A percentile compares a stretch with the other conserved stretches of the same genome.
Conservation (phyloP, 2,888 invertebrate genomes). For the Suillia variegata region DNA sequence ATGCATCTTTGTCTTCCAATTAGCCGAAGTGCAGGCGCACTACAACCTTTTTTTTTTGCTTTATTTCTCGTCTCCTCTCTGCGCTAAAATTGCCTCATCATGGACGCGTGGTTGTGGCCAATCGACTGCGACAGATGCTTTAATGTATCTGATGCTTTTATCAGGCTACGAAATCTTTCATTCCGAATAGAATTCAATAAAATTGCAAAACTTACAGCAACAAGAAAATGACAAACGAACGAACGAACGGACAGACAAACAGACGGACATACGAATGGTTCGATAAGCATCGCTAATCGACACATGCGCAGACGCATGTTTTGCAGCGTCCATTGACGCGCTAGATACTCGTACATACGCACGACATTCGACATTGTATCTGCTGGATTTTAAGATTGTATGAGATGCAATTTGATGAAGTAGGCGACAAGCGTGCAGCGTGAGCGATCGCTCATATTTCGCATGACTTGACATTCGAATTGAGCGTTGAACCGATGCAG, state of each 20-base stretch:
- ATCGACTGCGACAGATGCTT: neutral
- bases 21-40: conserved; percentile 30
- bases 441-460: neutral
- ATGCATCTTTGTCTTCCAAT: conserved; percentile 23
- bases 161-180: conserved; percentile 32
- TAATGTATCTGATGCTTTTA: conserved; percentile 18
- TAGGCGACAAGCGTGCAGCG: neutral
- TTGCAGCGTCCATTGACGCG: neutral
- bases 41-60: too few relatives aligned
- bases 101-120: conserved; percentile 1
- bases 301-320: neutral
- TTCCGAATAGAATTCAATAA: conserved; percentile 34
- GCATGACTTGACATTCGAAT: conserved; percentile 26
- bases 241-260: neutral
- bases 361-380: neutral
- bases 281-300: conserved; percentile 17
- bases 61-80: conserved; percentile 25
- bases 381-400: neutral
- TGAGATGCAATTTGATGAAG: too few relatives aligned
- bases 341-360: neutral
- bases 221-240: neutral
- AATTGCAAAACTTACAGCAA: conserved; percentile 32
- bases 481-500: neutral
- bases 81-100: conserved; percentile 7
- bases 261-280: neutral